A percentile compares a stretch with the other conserved stretches of the same genome.
phyloP scores from a whole-genome alignment of 2,113 vertebrate species.

The Lipophrys pholis region DNA sequence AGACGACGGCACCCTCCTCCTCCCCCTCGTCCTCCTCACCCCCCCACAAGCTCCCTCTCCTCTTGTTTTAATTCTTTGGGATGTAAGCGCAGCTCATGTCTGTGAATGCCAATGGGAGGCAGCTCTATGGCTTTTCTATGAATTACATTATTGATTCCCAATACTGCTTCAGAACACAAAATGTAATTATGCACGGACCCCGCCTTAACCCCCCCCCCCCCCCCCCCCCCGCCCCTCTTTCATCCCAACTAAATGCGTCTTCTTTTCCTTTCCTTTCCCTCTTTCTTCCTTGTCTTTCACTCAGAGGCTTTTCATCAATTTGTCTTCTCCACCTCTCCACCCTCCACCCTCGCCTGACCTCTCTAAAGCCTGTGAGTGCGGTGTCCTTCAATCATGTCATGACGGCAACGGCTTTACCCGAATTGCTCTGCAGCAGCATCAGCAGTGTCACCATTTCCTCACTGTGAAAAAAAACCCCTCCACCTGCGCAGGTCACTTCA shows the following conservation, averaged over 20 bases:
- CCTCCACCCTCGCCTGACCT: constrained; percentile 24
- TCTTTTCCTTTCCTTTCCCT: constrained; percentile 30
- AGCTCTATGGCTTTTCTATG: constrained; percentile 82
- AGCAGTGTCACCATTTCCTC: background rate
- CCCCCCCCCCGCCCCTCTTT: background rate
- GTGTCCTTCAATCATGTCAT: constrained; percentile 47
- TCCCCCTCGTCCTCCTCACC: background rate
- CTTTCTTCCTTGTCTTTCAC: constrained; percentile 45
- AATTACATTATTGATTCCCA: constrained; percentile 92
- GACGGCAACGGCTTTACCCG: background rate
- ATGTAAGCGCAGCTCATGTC: constrained; percentile 68
- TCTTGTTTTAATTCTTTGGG: constrained; percentile 72
- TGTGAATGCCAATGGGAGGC: constrained; percentile 77
- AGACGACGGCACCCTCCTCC: constrained; percentile 14
- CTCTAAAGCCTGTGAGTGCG: constrained; percentile 30
- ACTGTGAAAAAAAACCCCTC: background rate
- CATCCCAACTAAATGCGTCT: constrained; percentile 42
- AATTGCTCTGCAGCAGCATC: constrained; percentile 23
- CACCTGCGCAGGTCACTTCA: too few species aligned
- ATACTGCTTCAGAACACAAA: constrained; percentile 88
- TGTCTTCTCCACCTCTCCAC: constrained; percentile 41
- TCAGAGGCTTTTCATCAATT: constrained; percentile 43
- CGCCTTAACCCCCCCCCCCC: constrained; percentile 39
- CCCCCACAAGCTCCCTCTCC: background rate
- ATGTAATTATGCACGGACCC: constrained; percentile 90